phyloP scores from a whole-genome alignment of 2,113 vertebrate species.

The Campylorhamphus procurvoides region DNA sequence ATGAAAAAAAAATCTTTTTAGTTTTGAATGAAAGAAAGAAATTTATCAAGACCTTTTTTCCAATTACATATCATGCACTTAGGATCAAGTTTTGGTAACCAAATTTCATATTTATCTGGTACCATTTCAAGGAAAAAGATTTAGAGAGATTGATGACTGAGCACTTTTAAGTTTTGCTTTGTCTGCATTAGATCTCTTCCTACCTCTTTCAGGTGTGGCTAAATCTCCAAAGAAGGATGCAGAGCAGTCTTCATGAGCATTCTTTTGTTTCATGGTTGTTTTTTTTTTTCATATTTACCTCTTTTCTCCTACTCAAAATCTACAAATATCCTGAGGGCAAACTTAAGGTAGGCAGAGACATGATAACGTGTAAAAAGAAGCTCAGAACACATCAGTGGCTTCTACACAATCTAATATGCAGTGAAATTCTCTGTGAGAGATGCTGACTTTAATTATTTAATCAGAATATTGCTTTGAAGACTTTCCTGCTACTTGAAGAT shows the following conservation, averaged over 20 bases:
- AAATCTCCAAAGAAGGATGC: not conserved
- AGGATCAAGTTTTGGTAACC: not conserved
- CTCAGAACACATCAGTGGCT: not conserved
- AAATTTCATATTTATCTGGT: not conserved
- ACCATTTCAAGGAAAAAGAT: not conserved
- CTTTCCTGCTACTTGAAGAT: not conserved
- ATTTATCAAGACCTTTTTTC: not conserved
- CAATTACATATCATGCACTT: not conserved
- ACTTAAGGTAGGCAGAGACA: not conserved
- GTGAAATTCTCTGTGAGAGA: not conserved
- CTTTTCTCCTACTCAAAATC: not conserved
- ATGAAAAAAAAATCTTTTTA: not conserved
- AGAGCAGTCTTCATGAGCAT: not conserved
- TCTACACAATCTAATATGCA: not conserved
- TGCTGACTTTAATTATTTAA: not conserved
- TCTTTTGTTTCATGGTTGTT: fast-evolving
- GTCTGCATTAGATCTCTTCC: not conserved
- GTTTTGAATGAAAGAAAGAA: not conserved
- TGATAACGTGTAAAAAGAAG: not conserved
- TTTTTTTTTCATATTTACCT: not conserved
- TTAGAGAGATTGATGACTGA: not conserved
- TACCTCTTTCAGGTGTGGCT: not conserved
- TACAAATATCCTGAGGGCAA: not conserved
- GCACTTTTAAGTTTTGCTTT: not conserved
- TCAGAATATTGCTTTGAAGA: not conserved